Evolutionary conservation across 2,113 vertebrate species (phyloP).

Genomic region (Progne subis): DNA sequence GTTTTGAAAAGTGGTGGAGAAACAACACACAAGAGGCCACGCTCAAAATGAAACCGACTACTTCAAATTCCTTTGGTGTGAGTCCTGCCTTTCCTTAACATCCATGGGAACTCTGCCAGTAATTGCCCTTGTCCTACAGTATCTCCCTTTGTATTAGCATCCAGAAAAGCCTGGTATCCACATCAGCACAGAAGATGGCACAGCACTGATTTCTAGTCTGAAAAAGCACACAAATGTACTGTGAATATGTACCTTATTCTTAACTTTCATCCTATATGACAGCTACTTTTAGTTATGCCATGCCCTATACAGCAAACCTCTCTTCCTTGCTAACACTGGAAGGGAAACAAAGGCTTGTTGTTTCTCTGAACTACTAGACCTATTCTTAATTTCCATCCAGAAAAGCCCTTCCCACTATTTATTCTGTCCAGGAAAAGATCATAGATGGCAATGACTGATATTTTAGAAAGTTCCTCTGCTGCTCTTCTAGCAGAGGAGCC

Average conservation of each 20-base stretch:
- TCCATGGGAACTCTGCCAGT: background rate
- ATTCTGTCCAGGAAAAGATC: background rate
- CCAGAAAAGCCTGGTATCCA: background rate
- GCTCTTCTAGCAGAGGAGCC: background rate
- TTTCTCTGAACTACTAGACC: background rate
- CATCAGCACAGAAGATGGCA: background rate
- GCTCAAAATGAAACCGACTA: background rate
- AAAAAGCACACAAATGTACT: background rate
- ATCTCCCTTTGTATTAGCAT: background rate
- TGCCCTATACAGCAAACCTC: background rate
- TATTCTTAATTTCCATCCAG: background rate
- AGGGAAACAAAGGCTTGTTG: background rate
- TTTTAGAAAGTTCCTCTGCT: background rate
- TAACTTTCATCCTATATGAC: background rate
- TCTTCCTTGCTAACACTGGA: background rate
- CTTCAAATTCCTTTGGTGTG: constrained; percentile 36
- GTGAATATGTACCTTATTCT: background rate
- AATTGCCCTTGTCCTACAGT: background rate
- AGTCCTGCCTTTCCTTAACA: constrained; percentile 10
- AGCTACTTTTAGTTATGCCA: background rate
- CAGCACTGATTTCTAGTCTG: background rate
- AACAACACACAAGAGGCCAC: background rate
- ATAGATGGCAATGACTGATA: background rate
- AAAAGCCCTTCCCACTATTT: background rate
- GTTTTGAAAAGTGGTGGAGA: background rate